A percentile compares a stretch with the other conserved stretches of the same genome.
Evolutionary conservation across 2,113 vertebrate species (phyloP).

Genomic region (Amblyopsis rosae): DNA sequence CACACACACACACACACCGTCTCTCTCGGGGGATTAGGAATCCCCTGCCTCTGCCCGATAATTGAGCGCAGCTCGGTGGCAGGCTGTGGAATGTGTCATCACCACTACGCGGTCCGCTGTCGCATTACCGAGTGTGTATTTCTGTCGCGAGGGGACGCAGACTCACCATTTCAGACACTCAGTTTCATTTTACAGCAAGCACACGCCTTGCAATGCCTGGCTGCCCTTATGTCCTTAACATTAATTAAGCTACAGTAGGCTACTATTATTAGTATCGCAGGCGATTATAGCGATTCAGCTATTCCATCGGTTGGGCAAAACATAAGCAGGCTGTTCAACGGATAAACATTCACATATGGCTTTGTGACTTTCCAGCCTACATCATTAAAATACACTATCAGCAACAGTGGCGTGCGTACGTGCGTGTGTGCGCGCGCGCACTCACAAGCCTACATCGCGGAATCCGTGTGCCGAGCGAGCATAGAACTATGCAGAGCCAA

Average conservation of each 20-base stretch:
- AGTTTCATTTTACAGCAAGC: slow-evolving; percentile 21
- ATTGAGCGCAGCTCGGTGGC: slow-evolving; percentile 58
- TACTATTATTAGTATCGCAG: background rate
- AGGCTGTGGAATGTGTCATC: slow-evolving; percentile 60
- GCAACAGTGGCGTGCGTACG: slow-evolving; percentile 11
- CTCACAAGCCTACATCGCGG: slow-evolving; percentile 17
- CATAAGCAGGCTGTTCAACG: slow-evolving; percentile 25
- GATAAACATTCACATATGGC: slow-evolving; percentile 36
- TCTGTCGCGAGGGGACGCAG: slow-evolving; percentile 53
- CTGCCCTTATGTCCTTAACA: background rate
- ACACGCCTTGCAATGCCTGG: slow-evolving; percentile 16
- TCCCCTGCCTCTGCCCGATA: slow-evolving; percentile 65
- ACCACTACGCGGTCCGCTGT: slow-evolving; percentile 58
- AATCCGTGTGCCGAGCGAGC: slow-evolving; percentile 40
- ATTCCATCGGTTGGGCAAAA: background rate
- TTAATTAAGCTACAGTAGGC: background rate
- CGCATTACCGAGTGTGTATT: slow-evolving; percentile 69
- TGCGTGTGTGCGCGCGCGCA: slow-evolving; percentile 8
- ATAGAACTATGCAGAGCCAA: slow-evolving; percentile 6
- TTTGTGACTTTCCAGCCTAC: slow-evolving; percentile 1
- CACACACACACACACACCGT: slow-evolving; percentile 3
- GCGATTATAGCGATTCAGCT: background rate
- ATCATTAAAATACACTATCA: slow-evolving; percentile 11
- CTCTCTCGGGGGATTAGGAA: slow-evolving; percentile 53
- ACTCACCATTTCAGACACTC: slow-evolving; percentile 29